These are phyloP conservation scores for Megalops cyprinoides DNA, from an alignment of 2,797 vertebrate genomes.

Conservation along the genomic window DNA sequence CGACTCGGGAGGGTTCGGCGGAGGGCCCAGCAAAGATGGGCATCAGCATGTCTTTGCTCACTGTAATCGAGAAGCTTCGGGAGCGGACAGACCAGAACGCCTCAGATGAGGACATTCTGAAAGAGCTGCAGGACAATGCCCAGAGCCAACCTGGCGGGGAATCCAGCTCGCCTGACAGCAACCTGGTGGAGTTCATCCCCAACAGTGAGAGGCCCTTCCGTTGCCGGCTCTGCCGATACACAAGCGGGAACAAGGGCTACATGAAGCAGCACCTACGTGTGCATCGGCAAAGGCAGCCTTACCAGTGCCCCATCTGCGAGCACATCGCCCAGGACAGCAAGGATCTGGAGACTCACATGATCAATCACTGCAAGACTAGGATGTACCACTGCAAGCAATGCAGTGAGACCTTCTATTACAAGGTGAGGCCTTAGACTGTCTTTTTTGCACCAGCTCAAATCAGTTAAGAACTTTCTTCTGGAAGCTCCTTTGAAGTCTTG, in stretches of 20 bases:
- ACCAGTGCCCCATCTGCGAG: conserved; percentile 97
- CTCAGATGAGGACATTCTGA: conserved; percentile 93
- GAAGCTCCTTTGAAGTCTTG: too few relatives aligned
- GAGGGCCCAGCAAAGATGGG: conserved; percentile 85
- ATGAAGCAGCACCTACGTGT: conserved; percentile 94
- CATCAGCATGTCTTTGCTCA: conserved; percentile 94
- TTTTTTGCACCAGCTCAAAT: neutral
- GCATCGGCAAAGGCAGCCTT: conserved; percentile 90
- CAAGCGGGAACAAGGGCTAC: conserved; percentile 94
- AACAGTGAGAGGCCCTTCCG: conserved; percentile 85
- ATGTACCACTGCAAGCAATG: conserved; percentile 92
- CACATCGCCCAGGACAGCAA: conserved; percentile 87
- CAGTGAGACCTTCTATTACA: conserved; percentile 88
- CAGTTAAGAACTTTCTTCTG: neutral
- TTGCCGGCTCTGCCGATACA: conserved; percentile 91
- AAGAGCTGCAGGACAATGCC: conserved; percentile 91
- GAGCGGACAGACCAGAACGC: conserved; percentile 95
- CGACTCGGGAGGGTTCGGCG: conserved; percentile 69
- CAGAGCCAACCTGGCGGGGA: conserved; percentile 75
- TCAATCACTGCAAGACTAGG: conserved; percentile 92
- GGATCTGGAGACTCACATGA: conserved; percentile 93
- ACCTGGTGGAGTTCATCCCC: conserved; percentile 86
- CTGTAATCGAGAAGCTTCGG: conserved; percentile 90
- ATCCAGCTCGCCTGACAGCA: conserved; percentile 56
- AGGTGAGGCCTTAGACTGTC: conserved; percentile 71